phyloP scores from a whole-genome alignment of 2,113 vertebrate genomes.

The Embiotoca jacksoni region DNA sequence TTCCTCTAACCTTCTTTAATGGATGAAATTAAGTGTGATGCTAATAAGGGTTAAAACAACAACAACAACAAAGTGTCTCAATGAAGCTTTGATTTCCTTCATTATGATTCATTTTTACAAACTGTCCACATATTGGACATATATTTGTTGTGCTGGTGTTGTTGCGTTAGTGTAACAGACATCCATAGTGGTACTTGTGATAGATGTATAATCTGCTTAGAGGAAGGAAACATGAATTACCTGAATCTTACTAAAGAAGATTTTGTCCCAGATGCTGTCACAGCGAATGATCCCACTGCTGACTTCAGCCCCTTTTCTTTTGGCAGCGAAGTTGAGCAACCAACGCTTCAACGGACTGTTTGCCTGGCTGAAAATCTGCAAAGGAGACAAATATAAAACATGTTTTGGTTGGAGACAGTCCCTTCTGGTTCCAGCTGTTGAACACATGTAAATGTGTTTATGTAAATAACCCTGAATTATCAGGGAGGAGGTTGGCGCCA shows the following conservation, averaged over 20 bases:
- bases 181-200: too few species aligned
- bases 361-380: constrained; percentile 96
- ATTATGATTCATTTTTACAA: too few species aligned
- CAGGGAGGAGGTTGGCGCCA: too few species aligned
- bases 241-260: constrained; percentile 98
- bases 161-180: too few species aligned
- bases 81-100: too few species aligned
- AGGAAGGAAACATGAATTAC: constrained; percentile 60
- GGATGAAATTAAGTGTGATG: not conserved
- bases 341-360: constrained; percentile 92
- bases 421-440: not conserved
- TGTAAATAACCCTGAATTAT: too few species aligned
- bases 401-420: not conserved
- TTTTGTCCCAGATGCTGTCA: constrained; percentile 96
- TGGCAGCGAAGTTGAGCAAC: constrained; percentile 95
- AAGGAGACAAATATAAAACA: not conserved
- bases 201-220: too few species aligned
- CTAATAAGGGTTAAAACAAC: not conserved
- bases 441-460: not conserved
- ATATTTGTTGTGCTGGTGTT: too few species aligned
- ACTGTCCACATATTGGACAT: too few species aligned
- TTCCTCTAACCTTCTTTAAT: not conserved
- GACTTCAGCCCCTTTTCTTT: constrained; percentile 95
- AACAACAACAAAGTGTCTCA: too few species aligned
- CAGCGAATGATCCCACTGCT: constrained; percentile 92